Evolutionary conservation across 2,797 vertebrate species (phyloP).

Genomic region (Bradypodion pumilum): DNA sequence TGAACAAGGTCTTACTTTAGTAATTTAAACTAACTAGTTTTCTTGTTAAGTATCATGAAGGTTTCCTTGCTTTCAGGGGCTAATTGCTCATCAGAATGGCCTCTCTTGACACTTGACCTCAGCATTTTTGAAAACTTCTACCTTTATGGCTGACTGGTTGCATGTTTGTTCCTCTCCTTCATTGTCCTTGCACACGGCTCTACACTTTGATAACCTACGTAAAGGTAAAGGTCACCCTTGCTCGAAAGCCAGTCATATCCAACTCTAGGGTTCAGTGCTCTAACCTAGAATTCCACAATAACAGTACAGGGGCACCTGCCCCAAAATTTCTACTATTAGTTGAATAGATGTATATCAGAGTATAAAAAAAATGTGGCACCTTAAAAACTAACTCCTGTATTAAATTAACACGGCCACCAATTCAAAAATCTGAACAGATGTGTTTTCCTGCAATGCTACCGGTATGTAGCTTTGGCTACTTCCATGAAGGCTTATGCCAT

Average conservation of each 20-base stretch:
- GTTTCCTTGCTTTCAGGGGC: not conserved
- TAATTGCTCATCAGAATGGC: not conserved
- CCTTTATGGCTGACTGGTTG: not conserved
- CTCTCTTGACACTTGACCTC: not conserved
- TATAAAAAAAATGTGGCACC: too few species aligned
- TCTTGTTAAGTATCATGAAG: not conserved
- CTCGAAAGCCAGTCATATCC: too few species aligned
- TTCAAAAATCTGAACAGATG: too few species aligned
- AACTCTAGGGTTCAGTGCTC: too few species aligned
- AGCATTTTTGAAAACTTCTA: not conserved
- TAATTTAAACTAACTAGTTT: rapidly evolving
- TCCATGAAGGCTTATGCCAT: not conserved
- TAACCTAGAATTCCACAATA: too few species aligned
- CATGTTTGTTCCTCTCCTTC: not conserved
- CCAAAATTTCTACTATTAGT: not conserved
- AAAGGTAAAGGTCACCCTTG: too few species aligned
- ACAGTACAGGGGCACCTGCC: not conserved
- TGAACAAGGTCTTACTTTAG: not conserved
- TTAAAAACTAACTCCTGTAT: too few species aligned
- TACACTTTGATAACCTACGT: not conserved
- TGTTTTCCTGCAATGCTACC: too few species aligned
- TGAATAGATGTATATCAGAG: too few species aligned
- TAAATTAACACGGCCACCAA: too few species aligned
- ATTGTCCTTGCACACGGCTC: not conserved
- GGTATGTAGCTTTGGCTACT: not conserved